Evolutionary conservation across 1,140 invertebrate genomes (phyloP), one percentile per base, ranked within the genome.

Genomic region (Oreohelix idahoensis): DNA sequence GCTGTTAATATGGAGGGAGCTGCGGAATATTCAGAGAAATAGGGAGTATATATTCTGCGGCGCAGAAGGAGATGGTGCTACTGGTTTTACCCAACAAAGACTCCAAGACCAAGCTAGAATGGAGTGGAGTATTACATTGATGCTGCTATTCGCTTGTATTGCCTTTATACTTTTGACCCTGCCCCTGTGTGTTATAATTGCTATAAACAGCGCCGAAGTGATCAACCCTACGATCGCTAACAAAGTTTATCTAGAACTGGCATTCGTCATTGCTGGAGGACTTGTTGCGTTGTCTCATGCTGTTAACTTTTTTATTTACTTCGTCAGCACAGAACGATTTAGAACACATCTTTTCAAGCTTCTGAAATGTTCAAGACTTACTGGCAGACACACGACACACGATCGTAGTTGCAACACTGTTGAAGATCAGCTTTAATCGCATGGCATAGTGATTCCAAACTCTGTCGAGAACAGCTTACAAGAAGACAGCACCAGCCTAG

Each of bases 301-400:
- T 80, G 66, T 84, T 0, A 84, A 86, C 63, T 83, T 86, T 32
- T 80, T 83, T 49, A 42, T 86, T 26, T 86, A 86, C 58, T 84
- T 84, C 51, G 53, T 84, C 38, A 80, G 66, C 23, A 77, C 77
- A 36, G 29, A 23, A 23, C 74, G 51, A 38, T 86, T 86, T 32
- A 39, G 49, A 32, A 4, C 2, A 11, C 13, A 53, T 23, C 15
- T 53, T 20, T 32, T 51, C 2, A 29, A 42, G 45, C 38, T 45
- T 49, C 23, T 36, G 0, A 29, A 35, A 1, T 53, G 75, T 53
- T 77, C 29, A 45, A 20, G 17, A 32, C 26, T 74, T 26, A 42
- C 1, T 1, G 20, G n/a, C 13, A 58, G 23, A 58, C 53, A 58
- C 23, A 15, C 8, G 5, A 45, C 42, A 45, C 42, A 45, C 5